Evolutionary conservation across 1,140 invertebrate species (phyloP), one percentile per base, ranked within the genome.

Genomic region (Ostrea denselamellosa): DNA sequence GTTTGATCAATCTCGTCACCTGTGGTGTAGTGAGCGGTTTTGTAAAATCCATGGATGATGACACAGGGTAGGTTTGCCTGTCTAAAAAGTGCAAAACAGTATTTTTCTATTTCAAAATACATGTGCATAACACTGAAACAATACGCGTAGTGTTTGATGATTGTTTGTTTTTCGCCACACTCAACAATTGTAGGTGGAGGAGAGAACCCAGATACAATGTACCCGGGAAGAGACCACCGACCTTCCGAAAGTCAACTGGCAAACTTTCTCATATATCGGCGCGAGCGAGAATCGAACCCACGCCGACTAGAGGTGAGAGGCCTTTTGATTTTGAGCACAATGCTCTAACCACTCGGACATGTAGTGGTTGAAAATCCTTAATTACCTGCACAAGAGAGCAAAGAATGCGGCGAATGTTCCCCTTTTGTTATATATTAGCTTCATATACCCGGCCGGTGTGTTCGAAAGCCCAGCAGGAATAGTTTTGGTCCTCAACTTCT

Each of bases 11-110:
- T 98, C 93, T 99, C 99, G 88, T 97, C 96, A 0, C 98, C 98
- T 0, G 98, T 98, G 93, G 98, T 98, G 94, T 99, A 99, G 77
- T 98, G 98, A 2, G 98, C 98, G 58, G 98, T 98, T 94, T 99
- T 99, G 83, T 97, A 98, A 95, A 99, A 98, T 17, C 98, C 99
- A 95, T 99, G 99, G 92, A 99, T 99, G 10, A 99, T 98, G 8
- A 99, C 98, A 95, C 99, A 99, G 94, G 99, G 98, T n/a, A 99
- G 95, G 90, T 98, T 98, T 2, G 98, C 98, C 94, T 99, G 99
- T 95, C 98, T 98, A 85, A 44, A 86, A 88, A 0, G 8, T 82
- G 7, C 17, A n/a, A 62, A 5, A 62, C n/a, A 14, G 7, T 19
- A n/a, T 19, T 62, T 62, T 0, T n/a, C 0, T 62, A 19, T 62